A percentile compares a stretch with the other conserved stretches of the same genome.
Conservation (phyloP, 2,888 invertebrate species). For the Yponomeuta malinellus region DNA sequence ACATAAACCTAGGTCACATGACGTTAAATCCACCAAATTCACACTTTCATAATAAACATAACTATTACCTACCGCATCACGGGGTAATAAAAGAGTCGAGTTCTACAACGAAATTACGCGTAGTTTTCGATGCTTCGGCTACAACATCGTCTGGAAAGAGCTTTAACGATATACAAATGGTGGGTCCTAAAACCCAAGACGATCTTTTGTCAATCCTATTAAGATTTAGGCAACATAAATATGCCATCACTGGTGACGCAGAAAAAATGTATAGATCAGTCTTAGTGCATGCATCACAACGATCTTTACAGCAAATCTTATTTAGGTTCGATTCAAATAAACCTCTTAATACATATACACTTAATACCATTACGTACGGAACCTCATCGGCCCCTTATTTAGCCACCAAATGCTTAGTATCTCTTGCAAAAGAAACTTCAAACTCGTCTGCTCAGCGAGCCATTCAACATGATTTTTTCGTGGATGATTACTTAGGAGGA, state of each 20-base stretch:
- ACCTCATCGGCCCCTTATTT: constrained; percentile 23
- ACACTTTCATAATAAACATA: background rate
- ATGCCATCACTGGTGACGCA: constrained; percentile 19
- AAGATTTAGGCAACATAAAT: constrained; percentile 19
- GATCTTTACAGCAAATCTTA: constrained; percentile 23
- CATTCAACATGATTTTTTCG: constrained; percentile 26
- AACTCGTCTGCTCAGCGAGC: constrained; percentile 20
- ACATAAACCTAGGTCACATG: background rate
- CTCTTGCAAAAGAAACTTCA: constrained; percentile 16
- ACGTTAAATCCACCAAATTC: background rate
- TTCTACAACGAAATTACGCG: constrained; percentile 21
- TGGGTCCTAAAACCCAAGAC: too few species aligned
- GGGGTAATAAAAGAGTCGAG: constrained; percentile 20
- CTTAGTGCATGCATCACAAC: constrained; percentile 18
- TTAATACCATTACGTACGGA: constrained; percentile 26
- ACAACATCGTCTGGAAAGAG: background rate
- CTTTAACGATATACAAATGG: too few species aligned
- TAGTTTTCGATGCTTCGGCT: constrained; percentile 24
- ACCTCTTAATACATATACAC: constrained; percentile 17
- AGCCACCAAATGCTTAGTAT: constrained; percentile 23
- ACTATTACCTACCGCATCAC: constrained; percentile 20
- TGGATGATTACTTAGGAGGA: constrained; percentile 27
- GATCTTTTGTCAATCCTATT: constrained; percentile 17
- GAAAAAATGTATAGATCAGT: constrained; percentile 23
- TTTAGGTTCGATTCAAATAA: constrained; percentile 19